A percentile compares a stretch with the other conserved stretches of the same genome.
Evolutionary conservation across 2,113 vertebrate genomes (phyloP).

Genomic region (Apodemus sylvaticus): DNA sequence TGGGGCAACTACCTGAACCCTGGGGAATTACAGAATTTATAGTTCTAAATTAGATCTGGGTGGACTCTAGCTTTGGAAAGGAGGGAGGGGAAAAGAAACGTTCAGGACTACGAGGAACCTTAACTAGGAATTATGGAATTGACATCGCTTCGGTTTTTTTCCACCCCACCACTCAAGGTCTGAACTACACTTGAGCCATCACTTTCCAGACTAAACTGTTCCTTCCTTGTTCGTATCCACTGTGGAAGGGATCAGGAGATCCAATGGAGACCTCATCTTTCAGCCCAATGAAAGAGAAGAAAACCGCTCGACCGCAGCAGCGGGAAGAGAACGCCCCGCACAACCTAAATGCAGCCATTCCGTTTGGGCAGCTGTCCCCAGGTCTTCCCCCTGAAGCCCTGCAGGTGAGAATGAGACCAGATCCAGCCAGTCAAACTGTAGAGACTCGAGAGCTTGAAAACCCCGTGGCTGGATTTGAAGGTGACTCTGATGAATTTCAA

Average conservation of each 20-base stretch:
- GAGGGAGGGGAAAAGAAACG: neutral
- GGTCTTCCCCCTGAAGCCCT: neutral
- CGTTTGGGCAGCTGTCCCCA: constrained; percentile 18
- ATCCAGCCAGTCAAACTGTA: neutral
- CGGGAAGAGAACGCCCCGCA: neutral
- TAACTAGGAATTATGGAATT: constrained; percentile 35
- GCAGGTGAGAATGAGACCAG: neutral
- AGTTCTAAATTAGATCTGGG: constrained; percentile 6
- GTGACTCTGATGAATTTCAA: constrained; percentile 6
- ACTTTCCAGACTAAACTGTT: neutral
- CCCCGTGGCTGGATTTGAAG: neutral
- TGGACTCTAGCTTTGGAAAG: neutral
- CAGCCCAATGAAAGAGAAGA: constrained; percentile 15
- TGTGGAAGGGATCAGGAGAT: constrained; percentile 15
- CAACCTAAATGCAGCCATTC: neutral
- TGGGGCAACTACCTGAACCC: neutral
- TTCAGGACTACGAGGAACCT: neutral
- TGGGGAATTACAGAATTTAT: constrained; percentile 54
- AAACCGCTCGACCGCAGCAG: neutral
- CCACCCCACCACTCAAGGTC: neutral
- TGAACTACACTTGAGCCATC: constrained; percentile 11
- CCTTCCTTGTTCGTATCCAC: neutral
- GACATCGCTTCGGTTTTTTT: constrained; percentile 29
- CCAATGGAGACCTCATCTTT: constrained; percentile 55
- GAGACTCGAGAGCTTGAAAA: neutral